Conservation (phyloP, 2,888 invertebrate species). For the Chrysolina haemoptera region DNA sequence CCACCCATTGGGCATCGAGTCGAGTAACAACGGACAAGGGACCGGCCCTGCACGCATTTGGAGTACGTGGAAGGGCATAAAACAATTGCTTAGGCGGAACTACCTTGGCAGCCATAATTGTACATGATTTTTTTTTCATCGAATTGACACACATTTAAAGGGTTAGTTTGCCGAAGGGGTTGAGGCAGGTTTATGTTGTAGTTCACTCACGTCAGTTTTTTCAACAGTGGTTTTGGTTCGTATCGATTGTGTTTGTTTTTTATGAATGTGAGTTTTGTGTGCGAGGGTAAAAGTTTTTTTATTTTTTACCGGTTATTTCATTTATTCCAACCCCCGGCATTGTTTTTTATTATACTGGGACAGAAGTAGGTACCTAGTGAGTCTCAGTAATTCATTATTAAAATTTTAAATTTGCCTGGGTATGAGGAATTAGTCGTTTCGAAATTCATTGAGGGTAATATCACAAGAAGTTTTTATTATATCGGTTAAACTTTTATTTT, state of each 20-base stretch:
- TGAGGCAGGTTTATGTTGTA: conserved; percentile 34
- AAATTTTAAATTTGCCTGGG: neutral
- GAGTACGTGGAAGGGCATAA: conserved; percentile 58
- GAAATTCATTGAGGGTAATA: too few species aligned
- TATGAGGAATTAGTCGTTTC: too few species aligned
- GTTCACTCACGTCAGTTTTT: conserved; percentile 34
- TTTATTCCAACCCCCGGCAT: neutral
- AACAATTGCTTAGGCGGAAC: conserved; percentile 63
- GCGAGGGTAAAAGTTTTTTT: conserved; percentile 38
- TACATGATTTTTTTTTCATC: conserved; percentile 29
- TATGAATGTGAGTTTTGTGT: conserved; percentile 32
- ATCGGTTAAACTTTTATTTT: too few species aligned
- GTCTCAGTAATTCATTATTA: neutral
- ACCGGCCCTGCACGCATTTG: conserved; percentile 58
- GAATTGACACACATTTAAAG: conserved; percentile 43
- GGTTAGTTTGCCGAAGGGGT: conserved; percentile 41
- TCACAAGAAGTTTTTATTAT: too few species aligned
- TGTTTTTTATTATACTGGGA: neutral
- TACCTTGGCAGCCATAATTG: conserved; percentile 57
- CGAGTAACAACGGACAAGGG: conserved; percentile 58
- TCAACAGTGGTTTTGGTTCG: conserved; percentile 28
- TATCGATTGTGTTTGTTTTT: conserved; percentile 21
- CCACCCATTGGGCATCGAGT: conserved; percentile 60
- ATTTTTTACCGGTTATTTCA: neutral
- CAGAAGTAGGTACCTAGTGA: neutral